Base-by-base conservation (phyloP, 2,113 vertebrate species). In the Ictalurus furcatus region DNA sequence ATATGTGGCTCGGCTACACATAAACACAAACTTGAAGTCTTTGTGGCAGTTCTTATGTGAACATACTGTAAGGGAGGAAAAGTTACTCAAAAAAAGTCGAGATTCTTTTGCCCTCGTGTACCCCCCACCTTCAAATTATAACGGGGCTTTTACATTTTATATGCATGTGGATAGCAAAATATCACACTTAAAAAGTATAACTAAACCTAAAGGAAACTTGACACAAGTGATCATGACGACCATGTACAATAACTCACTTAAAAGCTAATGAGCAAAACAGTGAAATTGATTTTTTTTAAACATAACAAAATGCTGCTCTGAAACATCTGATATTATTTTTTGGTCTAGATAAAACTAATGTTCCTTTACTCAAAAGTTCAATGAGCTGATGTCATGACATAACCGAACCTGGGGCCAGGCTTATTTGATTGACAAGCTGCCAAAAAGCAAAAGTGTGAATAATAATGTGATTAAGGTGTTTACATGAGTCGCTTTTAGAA, bases 1-100 rank as follows among this genome's bases (percentile, higher is more conserved):
- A 95, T 95, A 95, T 84, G 90, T 93, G 91, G 89, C 88, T 88
- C 44, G 90, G 89, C 92, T 92, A 91, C 90, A 85, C 90, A 86
- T 91, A 92, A 93, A 94, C 93, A 89, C 88, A 76, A 81, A 87
- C 81, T 83, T 87, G 78, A 87, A 34, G 71, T 59, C 48, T 74
- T 65, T 58, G 56, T 48, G 7, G 56, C 80, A 83, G 80, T 73
- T 56, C 52, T 40, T 69, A 85, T 78, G 44, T 54, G 44, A 48
- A 34, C 71, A 78, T 78, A 30, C 25, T 65, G 67, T 63, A 85
- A 71, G 9, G 21, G 79, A 82, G 61, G 65, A 71, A 69, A 37
- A 23, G 87, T 71, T 85, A 25, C 37, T 85, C 40, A 71, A 52
- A 11, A 52, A 52, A 52, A 63, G 79, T 79, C 8, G 30, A 30